Evolutionary conservation across 2,797 vertebrate species (phyloP).

Genomic region (Lacerta agilis): DNA sequence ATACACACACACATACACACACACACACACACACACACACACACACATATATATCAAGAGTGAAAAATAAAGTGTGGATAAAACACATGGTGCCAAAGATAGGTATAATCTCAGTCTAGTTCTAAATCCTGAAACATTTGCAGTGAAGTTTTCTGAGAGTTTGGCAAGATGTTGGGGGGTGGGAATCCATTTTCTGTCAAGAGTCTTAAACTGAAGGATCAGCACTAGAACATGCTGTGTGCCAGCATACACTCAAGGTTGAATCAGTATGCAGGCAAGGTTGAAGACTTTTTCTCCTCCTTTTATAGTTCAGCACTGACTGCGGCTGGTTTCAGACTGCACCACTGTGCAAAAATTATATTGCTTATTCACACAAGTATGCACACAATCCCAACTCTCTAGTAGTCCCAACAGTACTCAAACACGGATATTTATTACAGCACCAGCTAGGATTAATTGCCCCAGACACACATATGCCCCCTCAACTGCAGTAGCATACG

Average conservation of each 20-base stretch:
- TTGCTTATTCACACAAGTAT: neutral
- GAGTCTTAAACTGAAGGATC: too few species aligned
- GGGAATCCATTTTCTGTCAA: neutral
- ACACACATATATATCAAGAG: neutral
- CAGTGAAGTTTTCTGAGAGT: neutral
- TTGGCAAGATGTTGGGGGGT: neutral
- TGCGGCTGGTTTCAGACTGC: neutral
- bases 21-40: too few species aligned
- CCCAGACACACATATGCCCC: neutral
- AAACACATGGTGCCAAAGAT: neutral
- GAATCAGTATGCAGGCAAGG: neutral
- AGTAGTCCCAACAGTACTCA: neutral
- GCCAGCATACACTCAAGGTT: neutral
- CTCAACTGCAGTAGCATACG: neutral
- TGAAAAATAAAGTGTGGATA: neutral
- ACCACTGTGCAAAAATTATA: neutral
- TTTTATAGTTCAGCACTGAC: neutral
- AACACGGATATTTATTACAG: neutral
- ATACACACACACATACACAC: neutral
- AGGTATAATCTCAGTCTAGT: neutral
- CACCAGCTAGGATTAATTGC: neutral
- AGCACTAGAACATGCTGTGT: neutral
- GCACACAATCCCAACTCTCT: neutral
- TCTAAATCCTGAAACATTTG: neutral
- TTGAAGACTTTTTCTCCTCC: neutral